Evolutionary conservation across 2,888 invertebrate species (phyloP).

Genomic region (Platycheirus rosarum): DNA sequence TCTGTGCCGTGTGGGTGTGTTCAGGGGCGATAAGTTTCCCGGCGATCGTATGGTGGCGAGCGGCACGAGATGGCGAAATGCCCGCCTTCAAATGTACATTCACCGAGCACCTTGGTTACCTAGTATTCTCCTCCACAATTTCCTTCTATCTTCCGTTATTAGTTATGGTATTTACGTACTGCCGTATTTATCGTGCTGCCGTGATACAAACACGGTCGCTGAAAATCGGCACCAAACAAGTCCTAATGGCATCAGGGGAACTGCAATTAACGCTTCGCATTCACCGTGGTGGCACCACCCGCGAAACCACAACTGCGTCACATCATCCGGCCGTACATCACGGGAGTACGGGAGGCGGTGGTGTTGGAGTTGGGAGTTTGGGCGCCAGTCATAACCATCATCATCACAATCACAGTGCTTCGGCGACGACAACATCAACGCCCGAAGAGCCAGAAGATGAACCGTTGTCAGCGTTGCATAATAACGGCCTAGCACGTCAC

Average conservation of each 20-base stretch:
- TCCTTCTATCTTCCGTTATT: conserved; percentile 98
- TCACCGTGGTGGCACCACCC: conserved; percentile 93
- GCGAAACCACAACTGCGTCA: conserved; percentile 83
- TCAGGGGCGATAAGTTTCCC: conserved; percentile 99
- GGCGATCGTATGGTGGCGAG: conserved; percentile 98
- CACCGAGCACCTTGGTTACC: conserved; percentile 97
- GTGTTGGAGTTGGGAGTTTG: conserved; percentile 64
- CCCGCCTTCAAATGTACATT: conserved; percentile 95
- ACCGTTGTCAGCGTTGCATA: conserved; percentile 89
- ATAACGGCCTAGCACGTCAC: conserved; percentile 89
- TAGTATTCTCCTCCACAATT: conserved; percentile 98
- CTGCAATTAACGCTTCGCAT: conserved; percentile 94
- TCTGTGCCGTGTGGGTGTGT: conserved; percentile 97
- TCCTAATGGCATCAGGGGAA: conserved; percentile 92
- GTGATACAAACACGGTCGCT: conserved; percentile 95
- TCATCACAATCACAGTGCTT: conserved; percentile 80
- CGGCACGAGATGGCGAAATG: conserved; percentile 90
- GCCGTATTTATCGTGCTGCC: conserved; percentile 96
- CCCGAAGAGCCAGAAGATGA: conserved; percentile 87
- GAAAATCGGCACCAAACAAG: conserved; percentile 95
- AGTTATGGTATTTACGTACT: conserved; percentile 99
- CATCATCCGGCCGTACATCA: conserved; percentile 77
- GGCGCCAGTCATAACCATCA: conserved; percentile 78
- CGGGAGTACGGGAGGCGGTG: conserved; percentile 83
- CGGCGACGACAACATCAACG: conserved; percentile 84